A percentile compares a stretch with the other conserved stretches of the same genome.
Evolutionary conservation across 2,797 vertebrate genomes (phyloP).

Genomic region (Smutsia temminckii): DNA sequence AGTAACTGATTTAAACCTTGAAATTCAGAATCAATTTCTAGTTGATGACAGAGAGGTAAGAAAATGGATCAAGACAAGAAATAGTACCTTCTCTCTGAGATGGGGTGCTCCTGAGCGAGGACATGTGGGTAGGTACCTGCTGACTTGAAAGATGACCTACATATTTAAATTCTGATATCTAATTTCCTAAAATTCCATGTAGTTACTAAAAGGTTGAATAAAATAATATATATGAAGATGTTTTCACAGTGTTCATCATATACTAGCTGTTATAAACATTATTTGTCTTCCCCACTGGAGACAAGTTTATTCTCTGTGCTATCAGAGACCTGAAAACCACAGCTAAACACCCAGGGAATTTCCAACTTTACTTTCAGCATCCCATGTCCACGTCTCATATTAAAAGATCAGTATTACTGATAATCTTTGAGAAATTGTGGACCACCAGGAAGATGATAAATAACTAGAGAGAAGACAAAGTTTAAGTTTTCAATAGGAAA

Average conservation of each 20-base stretch:
- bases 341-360: not conserved
- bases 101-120: not conserved
- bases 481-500: conserved; percentile 44
- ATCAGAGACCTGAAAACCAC: not conserved
- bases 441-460: not conserved
- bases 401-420: not conserved
- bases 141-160: not conserved
- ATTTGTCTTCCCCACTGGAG: not conserved
- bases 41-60: not conserved
- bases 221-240: not conserved
- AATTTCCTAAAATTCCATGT: not conserved
- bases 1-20: not conserved
- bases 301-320: not conserved
- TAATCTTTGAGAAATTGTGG: not conserved
- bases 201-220: conserved; percentile 29
- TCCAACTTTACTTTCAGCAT: not conserved
- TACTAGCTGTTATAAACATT: not conserved
- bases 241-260: not conserved
- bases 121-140: not conserved
- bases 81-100: not conserved
- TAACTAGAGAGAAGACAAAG: conserved; percentile 13
- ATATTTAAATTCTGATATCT: not conserved
- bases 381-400: not conserved
- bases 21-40: not conserved
- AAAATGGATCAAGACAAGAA: not conserved